Conservation (phyloP, 2,888 invertebrate species). For the Coelogynopora nodosa region DNA sequence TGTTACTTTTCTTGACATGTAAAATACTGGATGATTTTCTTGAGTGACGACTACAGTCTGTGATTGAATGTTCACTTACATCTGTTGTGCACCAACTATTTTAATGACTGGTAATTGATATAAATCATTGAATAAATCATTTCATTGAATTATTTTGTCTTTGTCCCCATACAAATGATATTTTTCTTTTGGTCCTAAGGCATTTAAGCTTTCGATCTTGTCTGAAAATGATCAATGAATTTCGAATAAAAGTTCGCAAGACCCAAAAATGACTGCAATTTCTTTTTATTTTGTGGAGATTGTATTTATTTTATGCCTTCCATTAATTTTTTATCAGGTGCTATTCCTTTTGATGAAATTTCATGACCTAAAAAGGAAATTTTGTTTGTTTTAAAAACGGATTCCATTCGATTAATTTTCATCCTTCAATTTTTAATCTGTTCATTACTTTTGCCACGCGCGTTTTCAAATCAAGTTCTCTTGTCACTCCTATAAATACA, state of each 20-base stretch:
- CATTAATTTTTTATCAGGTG: constrained; percentile 35
- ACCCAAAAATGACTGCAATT: constrained; percentile 38
- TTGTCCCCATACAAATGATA: constrained; percentile 32
- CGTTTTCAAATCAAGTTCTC: constrained; percentile 23
- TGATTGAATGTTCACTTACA: constrained; percentile 42
- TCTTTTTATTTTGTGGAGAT: constrained; percentile 39
- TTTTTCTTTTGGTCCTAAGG: constrained; percentile 27
- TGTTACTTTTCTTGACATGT: constrained; percentile 43
- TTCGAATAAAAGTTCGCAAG: constrained; percentile 21
- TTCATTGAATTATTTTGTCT: constrained; percentile 32
- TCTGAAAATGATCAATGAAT: constrained; percentile 37
- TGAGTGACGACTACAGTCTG: constrained; percentile 26
- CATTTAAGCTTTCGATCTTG: constrained; percentile 30
- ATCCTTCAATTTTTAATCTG: constrained; percentile 39
- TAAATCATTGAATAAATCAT: constrained; percentile 16
- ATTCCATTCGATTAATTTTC: constrained; percentile 38
- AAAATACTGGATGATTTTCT: constrained; percentile 43
- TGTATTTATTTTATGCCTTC: constrained; percentile 14
- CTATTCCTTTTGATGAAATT: constrained; percentile 24
- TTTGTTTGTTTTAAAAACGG: constrained; percentile 32
- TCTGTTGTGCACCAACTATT: constrained; percentile 39
- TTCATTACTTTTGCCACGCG: constrained; percentile 21
- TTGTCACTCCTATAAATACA: constrained; percentile 40
- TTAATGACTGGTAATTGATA: constrained; percentile 39
- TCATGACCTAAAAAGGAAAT: constrained; percentile 29